Evolutionary conservation across 2,113 vertebrate genomes (phyloP), one percentile per base, ranked within the genome.

Genomic region (Toxotes jaculatrix): DNA sequence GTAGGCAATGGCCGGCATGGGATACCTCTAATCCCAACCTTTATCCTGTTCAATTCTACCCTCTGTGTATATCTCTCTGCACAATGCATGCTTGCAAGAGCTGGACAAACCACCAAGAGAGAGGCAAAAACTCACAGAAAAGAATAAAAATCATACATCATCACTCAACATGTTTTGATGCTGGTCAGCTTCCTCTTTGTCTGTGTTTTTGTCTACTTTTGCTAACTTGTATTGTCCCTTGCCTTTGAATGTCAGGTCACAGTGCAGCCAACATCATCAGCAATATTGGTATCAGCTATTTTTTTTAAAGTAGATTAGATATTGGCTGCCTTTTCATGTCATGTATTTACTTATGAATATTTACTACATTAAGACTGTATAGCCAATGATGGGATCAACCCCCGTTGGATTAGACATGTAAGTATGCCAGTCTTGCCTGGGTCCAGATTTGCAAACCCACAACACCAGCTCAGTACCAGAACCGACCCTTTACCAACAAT

Each of bases 21-120:
- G 43, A 78, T 74, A 57, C 59, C 63, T 64, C 21, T 34, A 57
- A 74, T 57, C 36, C 9, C 36, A 47, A 56, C n/a, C 27, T 71
- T 72, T 21, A 51, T 63, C 47, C 17, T 69, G 61, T 74, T 79
- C 23, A 78, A 4, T 23, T 71, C n/a, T 40, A 23, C 16, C 16
- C 38, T 23, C 59, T 49, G 19, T 53, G 13, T 60, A 16, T n/a
- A 53, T 59, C 2, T 31, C 17, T 38, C 36, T 61, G n/a, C 73
- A 9, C 21, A 34, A 17, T 43, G 21, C 21, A 31, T 36, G 16
- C 19, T 45, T 61, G 13, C 13, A 66, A 49, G 36, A 67, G 32
- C 21, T 55, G 40, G 31, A 55, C 42, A 56, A 61, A 71, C 49
- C 16, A 31, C 34, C n/a, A 1, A 1, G 0, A 55, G 19, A 14